Percentiles rank a stretch among this genome's conserved stretches.
Conservation (phyloP, 2,888 invertebrate genomes). For the Mystacides longicornis region DNA sequence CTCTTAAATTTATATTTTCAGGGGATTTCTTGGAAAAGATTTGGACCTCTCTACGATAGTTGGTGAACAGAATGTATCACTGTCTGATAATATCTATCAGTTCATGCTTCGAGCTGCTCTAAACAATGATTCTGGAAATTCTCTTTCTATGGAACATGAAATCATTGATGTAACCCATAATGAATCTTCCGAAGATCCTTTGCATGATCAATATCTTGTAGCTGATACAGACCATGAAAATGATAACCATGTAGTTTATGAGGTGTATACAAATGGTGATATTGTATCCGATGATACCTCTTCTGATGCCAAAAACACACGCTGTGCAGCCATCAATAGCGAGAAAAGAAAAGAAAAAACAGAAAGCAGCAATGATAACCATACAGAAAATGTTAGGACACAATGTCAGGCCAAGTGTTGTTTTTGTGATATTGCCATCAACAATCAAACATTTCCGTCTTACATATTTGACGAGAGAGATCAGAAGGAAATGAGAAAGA, state of each 20-base stretch:
- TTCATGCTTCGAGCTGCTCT: conserved; percentile 37
- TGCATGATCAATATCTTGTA: background rate
- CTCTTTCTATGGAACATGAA: background rate
- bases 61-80: conserved; percentile 36
- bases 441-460: conserved; percentile 34
- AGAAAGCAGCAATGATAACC: background rate
- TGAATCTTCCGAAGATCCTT: no score
- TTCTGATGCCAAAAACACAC: no score
- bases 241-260: no score
- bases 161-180: background rate
- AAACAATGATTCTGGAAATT: background rate
- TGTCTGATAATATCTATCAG: conserved; percentile 41
- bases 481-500: conserved; percentile 30
- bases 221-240: no score
- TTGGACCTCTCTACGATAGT: conserved; percentile 41
- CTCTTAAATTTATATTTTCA: conserved; percentile 27
- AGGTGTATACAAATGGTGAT: no score
- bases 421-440: conserved; percentile 1
- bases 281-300: no score
- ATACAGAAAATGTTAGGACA: conserved; percentile 1
- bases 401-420: conserved; percentile 8
- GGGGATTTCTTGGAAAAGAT: conserved; percentile 38
- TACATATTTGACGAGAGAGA: conserved; percentile 38
- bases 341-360: no score
- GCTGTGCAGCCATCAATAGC: no score